Evolutionary conservation across 2,113 vertebrate species (phyloP).

Genomic region (Amphiprion ocellaris): DNA sequence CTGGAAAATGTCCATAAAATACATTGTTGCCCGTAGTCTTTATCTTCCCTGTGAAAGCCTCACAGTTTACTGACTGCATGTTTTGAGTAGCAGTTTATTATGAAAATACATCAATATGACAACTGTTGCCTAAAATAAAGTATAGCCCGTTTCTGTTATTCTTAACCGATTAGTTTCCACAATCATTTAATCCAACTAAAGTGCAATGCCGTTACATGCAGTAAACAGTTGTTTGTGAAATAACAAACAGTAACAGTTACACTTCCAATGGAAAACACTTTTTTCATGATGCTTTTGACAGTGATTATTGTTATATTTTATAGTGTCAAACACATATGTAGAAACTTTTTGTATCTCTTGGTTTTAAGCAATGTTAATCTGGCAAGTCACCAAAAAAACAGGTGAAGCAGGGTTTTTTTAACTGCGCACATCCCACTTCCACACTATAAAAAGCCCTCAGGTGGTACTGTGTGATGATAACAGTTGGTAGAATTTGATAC

Average conservation of each 20-base stretch:
- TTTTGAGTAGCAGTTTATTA: not conserved
- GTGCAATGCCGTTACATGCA: not conserved
- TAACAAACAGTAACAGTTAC: not conserved
- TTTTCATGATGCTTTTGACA: not conserved
- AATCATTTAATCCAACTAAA: not conserved
- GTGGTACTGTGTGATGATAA: conserved; percentile 49
- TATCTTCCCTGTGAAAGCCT: not conserved
- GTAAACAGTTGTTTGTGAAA: not conserved
- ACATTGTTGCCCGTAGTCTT: not conserved
- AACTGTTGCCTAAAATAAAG: not conserved
- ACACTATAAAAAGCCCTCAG: conserved; percentile 41
- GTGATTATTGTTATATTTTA: not conserved
- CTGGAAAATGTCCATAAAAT: too few species aligned
- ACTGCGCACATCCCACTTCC: not conserved
- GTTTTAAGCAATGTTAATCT: not conserved
- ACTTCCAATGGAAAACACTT: not conserved
- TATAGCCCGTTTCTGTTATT: not conserved
- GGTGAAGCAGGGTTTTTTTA: not conserved
- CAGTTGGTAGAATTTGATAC: conserved; percentile 50
- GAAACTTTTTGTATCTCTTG: conserved; percentile 4
- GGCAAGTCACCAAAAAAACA: not conserved
- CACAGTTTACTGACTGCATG: not conserved
- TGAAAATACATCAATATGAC: not conserved
- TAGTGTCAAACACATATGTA: not conserved
- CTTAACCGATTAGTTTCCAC: too few species aligned